Evolutionary conservation across 2,797 vertebrate species (phyloP).

Genomic region (Chelon auratus): DNA sequence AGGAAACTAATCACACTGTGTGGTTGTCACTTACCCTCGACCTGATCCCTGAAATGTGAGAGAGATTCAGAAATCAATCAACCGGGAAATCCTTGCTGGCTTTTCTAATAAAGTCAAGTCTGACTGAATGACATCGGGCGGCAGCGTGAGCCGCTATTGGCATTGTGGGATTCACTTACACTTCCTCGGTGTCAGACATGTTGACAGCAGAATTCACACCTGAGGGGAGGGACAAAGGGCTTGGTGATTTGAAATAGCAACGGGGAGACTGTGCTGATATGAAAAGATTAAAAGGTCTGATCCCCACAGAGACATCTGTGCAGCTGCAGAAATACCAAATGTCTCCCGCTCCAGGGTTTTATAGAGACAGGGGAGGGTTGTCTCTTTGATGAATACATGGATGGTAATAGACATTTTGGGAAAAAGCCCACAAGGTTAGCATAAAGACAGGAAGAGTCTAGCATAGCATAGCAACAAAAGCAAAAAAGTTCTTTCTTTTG

Average conservation of each 20-base stretch:
- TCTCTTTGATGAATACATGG: no score
- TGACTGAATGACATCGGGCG: not conserved
- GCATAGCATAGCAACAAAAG: no score
- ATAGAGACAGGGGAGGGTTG: no score
- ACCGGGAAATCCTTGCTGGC: not conserved
- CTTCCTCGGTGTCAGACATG: constrained; percentile 95
- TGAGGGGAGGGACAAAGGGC: constrained; percentile 59
- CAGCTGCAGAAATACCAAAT: constrained; percentile 3
- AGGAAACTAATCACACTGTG: not conserved
- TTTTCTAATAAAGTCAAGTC: not conserved
- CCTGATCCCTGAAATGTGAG: constrained; percentile 85
- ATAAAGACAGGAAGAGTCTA: no score
- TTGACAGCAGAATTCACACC: constrained; percentile 80
- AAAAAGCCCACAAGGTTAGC: no score
- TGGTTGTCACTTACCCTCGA: constrained; percentile 88
- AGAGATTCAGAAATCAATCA: constrained; percentile 24
- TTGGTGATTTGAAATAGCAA: not conserved
- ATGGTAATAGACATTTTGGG: no score
- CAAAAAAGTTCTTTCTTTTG: no score
- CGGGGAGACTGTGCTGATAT: not conserved
- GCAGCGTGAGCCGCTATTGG: not conserved
- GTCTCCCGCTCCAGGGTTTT: not conserved
- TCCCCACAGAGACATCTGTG: constrained; percentile 12
- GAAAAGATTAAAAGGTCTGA: constrained; percentile 2
- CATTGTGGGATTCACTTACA: constrained; percentile 84